Evolutionary conservation across 2,797 vertebrate genomes (phyloP).

Genomic region (Sciaenops ocellatus): DNA sequence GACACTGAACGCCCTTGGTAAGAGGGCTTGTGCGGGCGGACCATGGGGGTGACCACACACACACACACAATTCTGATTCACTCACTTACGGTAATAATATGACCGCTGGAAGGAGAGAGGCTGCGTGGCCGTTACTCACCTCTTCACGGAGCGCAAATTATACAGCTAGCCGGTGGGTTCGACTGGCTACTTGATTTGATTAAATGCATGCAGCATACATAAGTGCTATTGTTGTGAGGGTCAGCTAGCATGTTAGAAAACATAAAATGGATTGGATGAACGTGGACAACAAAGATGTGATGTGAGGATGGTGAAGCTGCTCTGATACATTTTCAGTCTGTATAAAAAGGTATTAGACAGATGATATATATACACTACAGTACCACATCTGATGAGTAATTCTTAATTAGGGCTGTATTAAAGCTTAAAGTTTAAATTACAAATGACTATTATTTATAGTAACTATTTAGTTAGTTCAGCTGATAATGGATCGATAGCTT

Average conservation of each 20-base stretch:
- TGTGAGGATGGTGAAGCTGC: background rate
- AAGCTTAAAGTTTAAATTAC: no score
- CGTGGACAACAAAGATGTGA: background rate
- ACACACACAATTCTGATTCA: constrained; percentile 64
- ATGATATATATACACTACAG: no score
- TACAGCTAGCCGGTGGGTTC: constrained; percentile 39
- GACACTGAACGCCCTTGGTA: constrained; percentile 53
- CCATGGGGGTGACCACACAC: constrained; percentile 34
- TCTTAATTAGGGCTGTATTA: no score
- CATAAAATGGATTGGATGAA: constrained; percentile 1
- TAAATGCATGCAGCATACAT: constrained; percentile 35
- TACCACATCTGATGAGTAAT: no score
- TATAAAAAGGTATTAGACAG: no score
- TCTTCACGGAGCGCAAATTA: constrained; percentile 57
- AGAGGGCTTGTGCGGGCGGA: constrained; percentile 37
- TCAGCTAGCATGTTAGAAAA: constrained; percentile 12
- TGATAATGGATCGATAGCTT: constrained; percentile 20
- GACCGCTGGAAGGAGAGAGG: constrained; percentile 37
- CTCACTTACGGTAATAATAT: constrained; percentile 62
- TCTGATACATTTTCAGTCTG: no score
- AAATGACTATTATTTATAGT: background rate
- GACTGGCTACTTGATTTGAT: constrained; percentile 61
- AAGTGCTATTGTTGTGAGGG: constrained; percentile 33
- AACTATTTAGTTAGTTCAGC: constrained; percentile 4
- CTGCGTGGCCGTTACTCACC: constrained; percentile 52